Base-by-base conservation (phyloP, 2,113 vertebrate genomes). In the Aptenodytes forsteri region DNA sequence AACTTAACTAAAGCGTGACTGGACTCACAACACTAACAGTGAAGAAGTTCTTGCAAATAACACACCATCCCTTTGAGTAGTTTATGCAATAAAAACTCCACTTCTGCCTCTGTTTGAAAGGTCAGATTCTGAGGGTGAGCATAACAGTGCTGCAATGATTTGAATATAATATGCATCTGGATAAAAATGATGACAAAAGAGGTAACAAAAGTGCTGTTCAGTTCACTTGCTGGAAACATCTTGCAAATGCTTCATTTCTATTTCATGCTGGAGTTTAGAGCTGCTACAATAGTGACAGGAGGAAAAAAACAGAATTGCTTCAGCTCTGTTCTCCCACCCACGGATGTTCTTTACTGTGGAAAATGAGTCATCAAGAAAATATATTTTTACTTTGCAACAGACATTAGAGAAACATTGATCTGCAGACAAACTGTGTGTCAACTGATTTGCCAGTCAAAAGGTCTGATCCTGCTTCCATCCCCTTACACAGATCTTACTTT, bases 301-400 rank as follows among this genome's bases (percentile, higher is more conserved):
- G 29, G 13, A 71, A 73, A 84, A 90, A 95, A 96, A 77, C 58
- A 95, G 91, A 96, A 94, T 96, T 96, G 64, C 87, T 94, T 93
- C 54, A 83, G 78, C 80, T 91, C 93, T 93, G 65, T 96, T 91
- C 94, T 97, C 56, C 87, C 95, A 85, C 96, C 91, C 91, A 94
- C 91, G 4, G 66, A 94, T 23, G 2, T 96, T 95, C 90, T 93
- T 91, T 55, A 88, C 62, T 77, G 89, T 96, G 87, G 93, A 96
- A 95, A 96, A 90, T 97, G 94, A 96, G 78, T 97, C 94, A 97
- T 93, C 96, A 93, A 88, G 81, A 95, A 70, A 92, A 93, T 54
- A 70, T 97, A 95, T 95, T 97, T 97, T 95, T 97, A 83, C 73
- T 96, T 94, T 91, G 54, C 78, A 89, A 88, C 50, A 94, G 91